Base-by-base conservation (phyloP, 2,888 invertebrate genomes). In the Coenonympha glycerion region DNA sequence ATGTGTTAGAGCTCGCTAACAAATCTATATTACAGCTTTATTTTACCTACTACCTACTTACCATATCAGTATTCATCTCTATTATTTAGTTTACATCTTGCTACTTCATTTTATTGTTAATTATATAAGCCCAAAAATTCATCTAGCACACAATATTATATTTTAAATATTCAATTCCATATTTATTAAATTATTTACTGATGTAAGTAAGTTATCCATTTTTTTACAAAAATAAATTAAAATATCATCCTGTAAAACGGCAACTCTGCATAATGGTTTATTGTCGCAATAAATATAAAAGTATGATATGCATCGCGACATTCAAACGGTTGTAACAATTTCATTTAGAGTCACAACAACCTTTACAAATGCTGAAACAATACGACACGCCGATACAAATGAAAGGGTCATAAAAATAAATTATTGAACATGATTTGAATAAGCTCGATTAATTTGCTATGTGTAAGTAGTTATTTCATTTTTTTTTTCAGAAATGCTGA, bases 251-350 rank as follows among this genome's bases (percentile, higher is more conserved):
- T n/a, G 16, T 34, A 53, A 53, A 42, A 39, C 30, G 22, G 53
- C 42, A 30, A 16, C 24, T 22, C 37, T 39, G 30, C 37, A 22
- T 47, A 53, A 53, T 39, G 50, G 39, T 47, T 50, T 51, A 50
- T 45, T 34, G 39, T 22, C 13, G 49, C 21, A 51, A 54, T 54
- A 56, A 53, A 53, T 49, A 56, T n/a, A 49, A 42, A 33, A 45
- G 34, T 28, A 48, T 40, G 56, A 56, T 56, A 56, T 48, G 49
- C 41, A 56, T 51, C 56, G 51, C 49, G 31, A 39, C 47, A 47
- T 41, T 45, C 28, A 28, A 45, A 50, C 48, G 44, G 49, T 49
- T 51, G 48, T 46, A 41, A 53, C 48, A 49, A 51, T 51, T 56
- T 54, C 42, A 56, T 56, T 56, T 56, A 49, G 49, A 46, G 41